Conservation (phyloP, 2,888 invertebrate genomes). For the Trachelus troglodyta region DNA sequence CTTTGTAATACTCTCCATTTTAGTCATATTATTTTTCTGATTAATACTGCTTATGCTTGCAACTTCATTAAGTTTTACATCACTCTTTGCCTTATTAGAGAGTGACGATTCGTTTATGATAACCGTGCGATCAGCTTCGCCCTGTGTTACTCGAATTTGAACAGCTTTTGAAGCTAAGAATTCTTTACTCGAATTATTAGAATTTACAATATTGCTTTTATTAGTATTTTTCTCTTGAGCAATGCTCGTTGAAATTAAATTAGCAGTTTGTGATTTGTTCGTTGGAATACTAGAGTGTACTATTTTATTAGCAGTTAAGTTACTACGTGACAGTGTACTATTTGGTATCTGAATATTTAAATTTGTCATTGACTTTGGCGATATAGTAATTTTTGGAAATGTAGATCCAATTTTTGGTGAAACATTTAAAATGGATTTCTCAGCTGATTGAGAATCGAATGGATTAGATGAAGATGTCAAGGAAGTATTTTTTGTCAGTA, state of each 20-base stretch:
- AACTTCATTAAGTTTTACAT: background rate
- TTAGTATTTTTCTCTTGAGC: background rate
- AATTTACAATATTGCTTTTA: background rate
- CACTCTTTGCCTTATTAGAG: background rate
- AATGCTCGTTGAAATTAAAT: conserved; percentile 5
- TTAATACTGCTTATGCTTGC: background rate
- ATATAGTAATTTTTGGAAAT: conserved; percentile 5
- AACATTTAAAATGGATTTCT: conserved; percentile 7
- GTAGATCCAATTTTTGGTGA: conserved; percentile 10
- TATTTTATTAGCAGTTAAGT: conserved; percentile 11
- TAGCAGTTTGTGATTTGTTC: conserved; percentile 5
- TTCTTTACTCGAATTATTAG: background rate
- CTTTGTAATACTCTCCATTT: background rate
- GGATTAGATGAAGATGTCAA: background rate
- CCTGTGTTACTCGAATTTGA: conserved; percentile 36
- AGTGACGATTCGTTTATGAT: conserved; percentile 20
- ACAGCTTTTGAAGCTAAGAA: conserved; percentile 35
- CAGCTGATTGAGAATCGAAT: background rate
- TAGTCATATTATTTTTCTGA: background rate
- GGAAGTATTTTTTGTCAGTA: background rate
- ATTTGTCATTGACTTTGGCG: conserved; percentile 24
- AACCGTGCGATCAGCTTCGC: conserved; percentile 35
- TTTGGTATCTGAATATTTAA: conserved; percentile 34
- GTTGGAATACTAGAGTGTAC: conserved; percentile 12
- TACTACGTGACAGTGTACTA: conserved; percentile 13